Percentiles rank a stretch among this genome's conserved stretches.
Conservation (phyloP, 2,113 vertebrate genomes). For the Fukomys damarensis region DNA sequence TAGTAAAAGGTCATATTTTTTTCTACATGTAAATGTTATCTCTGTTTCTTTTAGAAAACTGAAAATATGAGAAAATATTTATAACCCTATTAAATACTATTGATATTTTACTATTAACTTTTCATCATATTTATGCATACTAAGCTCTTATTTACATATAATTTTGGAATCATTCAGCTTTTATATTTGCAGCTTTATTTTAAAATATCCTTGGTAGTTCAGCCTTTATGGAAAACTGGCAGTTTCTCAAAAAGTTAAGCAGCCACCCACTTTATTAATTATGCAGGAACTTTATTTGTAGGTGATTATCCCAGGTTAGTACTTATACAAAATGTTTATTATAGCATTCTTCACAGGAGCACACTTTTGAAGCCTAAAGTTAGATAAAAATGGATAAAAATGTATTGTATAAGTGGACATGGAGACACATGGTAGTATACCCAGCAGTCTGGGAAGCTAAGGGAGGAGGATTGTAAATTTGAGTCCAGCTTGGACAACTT, state of each 20-base stretch:
- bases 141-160: background rate
- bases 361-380: background rate
- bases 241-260: constrained; percentile 20
- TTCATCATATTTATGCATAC: background rate
- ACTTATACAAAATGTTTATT: background rate
- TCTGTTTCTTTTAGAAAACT: background rate
- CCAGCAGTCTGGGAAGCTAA: background rate
- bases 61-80: constrained; percentile 28
- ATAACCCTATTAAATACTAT: background rate
- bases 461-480: background rate
- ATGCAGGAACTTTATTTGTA: background rate
- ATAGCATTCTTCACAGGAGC: background rate
- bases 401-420: background rate
- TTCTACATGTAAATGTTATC: background rate
- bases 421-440: background rate
- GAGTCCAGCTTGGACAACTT: background rate
- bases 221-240: background rate
- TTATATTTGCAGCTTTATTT: background rate
- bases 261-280: constrained; percentile 10
- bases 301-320: background rate
- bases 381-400: background rate
- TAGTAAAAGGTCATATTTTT: background rate
- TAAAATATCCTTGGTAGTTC: background rate
- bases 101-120: background rate
- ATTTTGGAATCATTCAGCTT: background rate